Evolutionary conservation across 2,888 invertebrate genomes (phyloP), one percentile per base, ranked within the genome.

Genomic region (Hyposoter didymator): DNA sequence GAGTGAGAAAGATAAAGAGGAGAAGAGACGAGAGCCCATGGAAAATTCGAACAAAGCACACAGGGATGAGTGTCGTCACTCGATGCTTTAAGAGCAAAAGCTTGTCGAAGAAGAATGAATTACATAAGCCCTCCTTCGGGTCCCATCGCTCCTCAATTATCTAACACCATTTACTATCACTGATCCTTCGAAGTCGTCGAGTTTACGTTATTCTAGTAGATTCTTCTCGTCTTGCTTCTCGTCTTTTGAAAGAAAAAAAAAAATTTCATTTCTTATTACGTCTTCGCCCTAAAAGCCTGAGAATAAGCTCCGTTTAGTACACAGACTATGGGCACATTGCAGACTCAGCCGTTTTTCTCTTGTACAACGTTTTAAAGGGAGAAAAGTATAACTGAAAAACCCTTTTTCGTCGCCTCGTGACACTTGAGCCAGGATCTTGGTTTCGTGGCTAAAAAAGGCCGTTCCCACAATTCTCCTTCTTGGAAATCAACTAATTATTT

Each of bases 91-190:
- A 79, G 82, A 81, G 74, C 73, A 73, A 59, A 67, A 80, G 80
- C 69, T 78, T 74, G 85, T 80, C 76, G 83, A 74, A 59, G 83
- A 55, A 59, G 85, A 83, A 78, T 80, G 72, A 85, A 70, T 85
- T 78, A 66, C 85, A 70, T 66, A 74, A 73, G 78, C 74, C 28
- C 47, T 45, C 39, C 70, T 62, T 39, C 55, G 75, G 75, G 82
- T 82, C 82, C 52, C 70, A 74, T 74, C 67, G 73, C 35, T 79
- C 52, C 74, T 39, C 78, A 80, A 85, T 85, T 85, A 80, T 85
- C 69, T 52, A 55, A 83, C 80, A 69, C 73, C 73, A 78, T 85
- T 83, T 73, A 47, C 80, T 32, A 43, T 43, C 70, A 28, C 35
- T 70, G 47, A 35, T 79, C 55, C 45, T 67, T 45, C 47, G 64